These are phyloP conservation scores for Rhopalosiphum nymphaeae DNA, from an alignment of 2,888 invertebrate genomes.

Conservation along the genomic window DNA sequence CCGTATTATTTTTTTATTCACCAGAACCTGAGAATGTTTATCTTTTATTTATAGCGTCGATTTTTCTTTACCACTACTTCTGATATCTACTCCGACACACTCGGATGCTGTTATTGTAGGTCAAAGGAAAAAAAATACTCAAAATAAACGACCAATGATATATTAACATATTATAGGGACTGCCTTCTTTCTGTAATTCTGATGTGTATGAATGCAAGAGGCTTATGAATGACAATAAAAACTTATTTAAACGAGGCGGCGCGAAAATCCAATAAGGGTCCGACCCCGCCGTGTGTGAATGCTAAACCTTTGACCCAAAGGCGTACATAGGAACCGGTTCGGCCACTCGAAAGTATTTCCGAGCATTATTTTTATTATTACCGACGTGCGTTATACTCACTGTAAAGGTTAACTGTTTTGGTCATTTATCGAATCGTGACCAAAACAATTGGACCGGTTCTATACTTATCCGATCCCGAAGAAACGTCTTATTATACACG, in stretches of 20 bases:
- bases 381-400: not conserved
- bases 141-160: slow-evolving; percentile 64
- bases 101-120: slow-evolving; percentile 53
- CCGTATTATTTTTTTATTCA: slow-evolving; percentile 44
- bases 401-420: slow-evolving; percentile 61
- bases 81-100: slow-evolving; percentile 60
- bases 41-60: slow-evolving; percentile 64
- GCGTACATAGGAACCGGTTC: slow-evolving; percentile 48
- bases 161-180: slow-evolving; percentile 64
- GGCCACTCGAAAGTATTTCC: slow-evolving; percentile 51
- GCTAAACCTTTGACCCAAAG: slow-evolving; percentile 57
- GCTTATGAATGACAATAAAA: slow-evolving; percentile 62
- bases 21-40: slow-evolving; percentile 62
- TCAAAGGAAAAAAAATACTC: slow-evolving; percentile 35
- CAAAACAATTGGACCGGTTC: slow-evolving; percentile 65
- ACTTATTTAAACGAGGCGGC: slow-evolving; percentile 51
- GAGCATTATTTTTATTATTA: slow-evolving; percentile 38
- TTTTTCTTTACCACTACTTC: slow-evolving; percentile 47
- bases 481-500: slow-evolving; percentile 58
- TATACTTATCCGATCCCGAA: not conserved
- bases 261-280: slow-evolving; percentile 58
- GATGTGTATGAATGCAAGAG: slow-evolving; percentile 48
- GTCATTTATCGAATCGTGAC: slow-evolving; percentile 64
- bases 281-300: slow-evolving; percentile 55
- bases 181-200: slow-evolving; percentile 43